These are phyloP conservation scores for Cydia strobilella DNA, from an alignment of 1,140 invertebrate genomes.

Conservation along the genomic window DNA sequence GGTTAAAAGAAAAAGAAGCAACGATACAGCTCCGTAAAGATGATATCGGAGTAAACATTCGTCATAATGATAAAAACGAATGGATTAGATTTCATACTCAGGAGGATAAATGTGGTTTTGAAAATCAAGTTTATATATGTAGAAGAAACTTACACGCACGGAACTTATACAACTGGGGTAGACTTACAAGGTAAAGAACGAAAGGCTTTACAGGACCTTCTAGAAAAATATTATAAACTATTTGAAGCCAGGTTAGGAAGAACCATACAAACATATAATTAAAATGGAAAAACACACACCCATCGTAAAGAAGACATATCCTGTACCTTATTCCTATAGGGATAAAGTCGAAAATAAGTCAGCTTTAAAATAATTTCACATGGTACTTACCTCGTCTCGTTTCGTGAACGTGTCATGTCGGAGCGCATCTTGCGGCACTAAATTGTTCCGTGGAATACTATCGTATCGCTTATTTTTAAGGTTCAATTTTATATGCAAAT, in stretches of 20 bases:
- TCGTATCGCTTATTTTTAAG: too few species aligned
- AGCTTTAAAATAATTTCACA: too few species aligned
- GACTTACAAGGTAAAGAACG: background rate
- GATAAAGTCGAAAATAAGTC: slow-evolving; percentile 39
- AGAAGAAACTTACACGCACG: background rate
- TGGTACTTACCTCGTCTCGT: too few species aligned
- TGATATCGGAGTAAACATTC: background rate
- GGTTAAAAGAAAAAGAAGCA: slow-evolving; percentile 40
- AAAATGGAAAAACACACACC: slow-evolving; percentile 40
- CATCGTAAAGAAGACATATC: slow-evolving; percentile 45
- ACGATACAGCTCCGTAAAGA: background rate
- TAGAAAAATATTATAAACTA: background rate
- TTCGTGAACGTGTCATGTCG: too few species aligned
- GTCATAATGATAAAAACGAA: background rate
- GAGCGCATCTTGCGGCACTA: too few species aligned
- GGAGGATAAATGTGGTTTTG: background rate
- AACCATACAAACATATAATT: slow-evolving; percentile 47
- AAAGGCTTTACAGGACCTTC: background rate
- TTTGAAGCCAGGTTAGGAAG: slow-evolving; percentile 32
- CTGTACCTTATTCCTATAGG: slow-evolving; percentile 48
- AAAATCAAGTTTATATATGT: background rate
- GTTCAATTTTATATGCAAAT: too few species aligned
- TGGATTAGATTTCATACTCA: background rate
- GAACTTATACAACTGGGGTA: background rate
- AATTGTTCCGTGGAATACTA: too few species aligned